Conservation (phyloP, 2,888 invertebrate genomes). For the Netelia fuscicornis region DNA sequence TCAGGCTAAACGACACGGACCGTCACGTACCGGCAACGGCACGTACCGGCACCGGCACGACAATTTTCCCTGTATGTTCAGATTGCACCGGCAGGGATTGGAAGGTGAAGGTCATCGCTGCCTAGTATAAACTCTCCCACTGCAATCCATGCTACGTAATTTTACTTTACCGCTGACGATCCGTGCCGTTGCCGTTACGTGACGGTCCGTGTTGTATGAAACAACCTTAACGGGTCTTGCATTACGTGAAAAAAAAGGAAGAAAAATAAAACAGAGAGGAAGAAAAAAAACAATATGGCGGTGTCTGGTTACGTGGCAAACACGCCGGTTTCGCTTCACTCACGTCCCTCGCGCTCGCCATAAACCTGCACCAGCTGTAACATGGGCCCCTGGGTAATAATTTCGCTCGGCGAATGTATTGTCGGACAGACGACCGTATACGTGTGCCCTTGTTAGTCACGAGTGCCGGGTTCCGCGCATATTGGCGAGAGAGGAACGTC, state of each 20-base stretch:
- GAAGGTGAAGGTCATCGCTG: too few relatives aligned
- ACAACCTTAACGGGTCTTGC: slow-evolving; percentile 66
- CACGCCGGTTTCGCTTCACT: slow-evolving; percentile 44
- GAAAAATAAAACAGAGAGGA: slow-evolving; percentile 55
- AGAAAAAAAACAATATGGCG: slow-evolving; percentile 49
- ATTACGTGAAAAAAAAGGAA: slow-evolving; percentile 73
- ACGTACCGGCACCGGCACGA: too few relatives aligned
- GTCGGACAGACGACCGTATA: slow-evolving; percentile 7
- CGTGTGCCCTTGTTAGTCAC: slow-evolving; percentile 48
- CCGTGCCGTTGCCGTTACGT: too few relatives aligned
- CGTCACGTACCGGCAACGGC: too few relatives aligned
- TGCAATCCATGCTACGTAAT: too few relatives aligned
- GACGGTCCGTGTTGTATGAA: slow-evolving; percentile 70
- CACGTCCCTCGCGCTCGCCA: slow-evolving; percentile 5
- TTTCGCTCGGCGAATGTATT: slow-evolving; percentile 34
- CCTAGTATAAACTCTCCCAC: too few relatives aligned
- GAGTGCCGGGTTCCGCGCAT: slow-evolving; percentile 32
- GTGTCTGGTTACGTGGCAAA: slow-evolving; percentile 65
- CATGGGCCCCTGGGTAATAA: slow-evolving; percentile 42
- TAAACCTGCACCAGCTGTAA: slow-evolving; percentile 52
- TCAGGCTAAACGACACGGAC: too few relatives aligned
- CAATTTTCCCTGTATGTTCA: too few relatives aligned
- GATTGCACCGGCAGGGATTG: too few relatives aligned
- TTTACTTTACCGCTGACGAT: too few relatives aligned
- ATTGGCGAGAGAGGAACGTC: slow-evolving; percentile 37